Percentiles rank a stretch among this genome's conserved stretches.
These are phyloP conservation scores for Henricia sp. DNA, from an alignment of 53 echinoderm and acorn worm species.

Conservation along the genomic window DNA sequence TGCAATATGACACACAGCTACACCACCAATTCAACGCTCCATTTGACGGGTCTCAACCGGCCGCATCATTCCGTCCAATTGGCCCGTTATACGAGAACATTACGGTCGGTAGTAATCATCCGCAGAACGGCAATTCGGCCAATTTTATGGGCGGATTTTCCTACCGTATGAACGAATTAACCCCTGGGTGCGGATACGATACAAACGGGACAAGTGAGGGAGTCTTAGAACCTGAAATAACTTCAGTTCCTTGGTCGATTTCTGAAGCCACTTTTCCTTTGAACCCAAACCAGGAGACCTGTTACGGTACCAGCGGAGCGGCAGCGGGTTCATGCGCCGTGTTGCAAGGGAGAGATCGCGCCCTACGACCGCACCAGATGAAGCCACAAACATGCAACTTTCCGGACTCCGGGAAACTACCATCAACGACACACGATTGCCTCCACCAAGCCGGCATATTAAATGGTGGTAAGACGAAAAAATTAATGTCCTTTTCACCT, in stretches of 20 bases:
- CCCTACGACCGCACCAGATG: slow-evolving; percentile 7
- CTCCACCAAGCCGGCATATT: slow-evolving; percentile 7
- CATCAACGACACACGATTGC: not conserved
- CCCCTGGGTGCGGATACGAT: slow-evolving; percentile 36
- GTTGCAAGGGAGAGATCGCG: slow-evolving; percentile 23
- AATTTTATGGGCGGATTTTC: slow-evolving; percentile 85
- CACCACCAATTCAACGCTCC: slow-evolving; percentile 6
- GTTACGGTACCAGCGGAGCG: not conserved
- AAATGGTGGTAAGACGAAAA: slow-evolving; percentile 32
- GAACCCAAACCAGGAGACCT: slow-evolving; percentile 24
- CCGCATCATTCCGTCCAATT: slow-evolving; percentile 1
- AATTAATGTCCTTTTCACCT: no score
- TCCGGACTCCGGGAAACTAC: slow-evolving; percentile 7
- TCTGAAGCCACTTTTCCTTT: not conserved
- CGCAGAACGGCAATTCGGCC: slow-evolving; percentile 75
- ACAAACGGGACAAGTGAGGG: slow-evolving; percentile 5
- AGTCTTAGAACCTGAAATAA: not conserved
- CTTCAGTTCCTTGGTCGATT: not conserved
- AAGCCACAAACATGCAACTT: not conserved
- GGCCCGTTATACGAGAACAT: slow-evolving; percentile 35
- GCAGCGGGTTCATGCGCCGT: slow-evolving; percentile 43
- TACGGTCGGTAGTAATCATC: slow-evolving; percentile 36
- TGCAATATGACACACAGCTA: slow-evolving; percentile 34
- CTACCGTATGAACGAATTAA: slow-evolving; percentile 59
- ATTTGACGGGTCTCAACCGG: slow-evolving; percentile 33